These are phyloP conservation scores for Oceanodroma leucorhoa DNA, from an alignment of 2,797 vertebrate species.

Conservation along the genomic window DNA sequence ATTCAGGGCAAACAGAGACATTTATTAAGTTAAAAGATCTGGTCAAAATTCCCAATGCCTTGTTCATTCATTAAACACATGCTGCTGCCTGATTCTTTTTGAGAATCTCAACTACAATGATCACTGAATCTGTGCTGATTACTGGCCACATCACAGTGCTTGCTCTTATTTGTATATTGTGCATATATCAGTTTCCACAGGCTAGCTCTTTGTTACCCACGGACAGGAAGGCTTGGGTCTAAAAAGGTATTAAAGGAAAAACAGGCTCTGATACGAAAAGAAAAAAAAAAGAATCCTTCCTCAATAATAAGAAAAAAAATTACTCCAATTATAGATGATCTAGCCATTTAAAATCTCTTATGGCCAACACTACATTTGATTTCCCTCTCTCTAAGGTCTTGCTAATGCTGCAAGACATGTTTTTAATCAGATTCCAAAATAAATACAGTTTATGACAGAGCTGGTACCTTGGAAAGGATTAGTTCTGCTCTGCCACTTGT, in stretches of 20 bases:
- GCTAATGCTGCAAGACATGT: constrained; percentile 23
- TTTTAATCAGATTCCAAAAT: constrained; percentile 53
- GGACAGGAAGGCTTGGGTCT: background rate
- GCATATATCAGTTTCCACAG: background rate
- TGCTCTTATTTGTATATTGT: background rate
- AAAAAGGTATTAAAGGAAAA: background rate
- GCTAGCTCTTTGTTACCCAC: background rate
- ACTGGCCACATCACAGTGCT: background rate
- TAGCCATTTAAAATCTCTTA: background rate
- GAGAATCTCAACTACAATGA: background rate
- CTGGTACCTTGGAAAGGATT: constrained; percentile 1
- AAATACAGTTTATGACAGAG: background rate
- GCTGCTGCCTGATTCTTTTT: background rate
- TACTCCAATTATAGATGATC: background rate
- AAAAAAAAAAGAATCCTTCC: background rate
- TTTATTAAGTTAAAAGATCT: background rate
- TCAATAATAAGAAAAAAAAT: background rate
- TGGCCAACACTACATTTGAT: background rate
- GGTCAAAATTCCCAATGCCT: background rate
- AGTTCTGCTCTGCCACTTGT: constrained; percentile 36
- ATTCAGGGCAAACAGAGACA: background rate
- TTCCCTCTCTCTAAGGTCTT: background rate
- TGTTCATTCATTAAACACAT: background rate
- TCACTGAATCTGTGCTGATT: background rate
- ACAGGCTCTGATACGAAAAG: background rate